Evolutionary conservation across 92 coral and sea anemone species (phyloP).

Genomic region (Anthopleura xanthogrammica): DNA sequence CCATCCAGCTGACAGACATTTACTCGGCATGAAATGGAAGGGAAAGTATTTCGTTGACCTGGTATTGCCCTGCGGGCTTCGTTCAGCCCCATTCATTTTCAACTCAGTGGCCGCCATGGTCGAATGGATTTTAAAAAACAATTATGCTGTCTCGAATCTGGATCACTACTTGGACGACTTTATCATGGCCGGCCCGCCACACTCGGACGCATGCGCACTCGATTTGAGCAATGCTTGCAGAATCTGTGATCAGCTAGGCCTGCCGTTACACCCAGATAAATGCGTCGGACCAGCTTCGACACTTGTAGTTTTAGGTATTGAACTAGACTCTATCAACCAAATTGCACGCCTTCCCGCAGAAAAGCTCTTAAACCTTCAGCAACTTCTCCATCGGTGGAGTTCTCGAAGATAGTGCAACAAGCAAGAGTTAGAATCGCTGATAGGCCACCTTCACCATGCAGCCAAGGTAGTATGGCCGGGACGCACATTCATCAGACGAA

Average conservation of each 20-base stretch:
- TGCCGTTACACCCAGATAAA: too few species aligned
- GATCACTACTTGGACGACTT: slow-evolving; percentile 19
- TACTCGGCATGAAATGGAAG: slow-evolving; percentile 50
- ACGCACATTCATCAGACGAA: slow-evolving; percentile 20
- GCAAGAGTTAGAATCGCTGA: slow-evolving; percentile 12
- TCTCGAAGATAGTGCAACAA: slow-evolving; percentile 7
- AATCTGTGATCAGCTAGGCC: too few species aligned
- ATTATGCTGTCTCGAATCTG: slow-evolving; percentile 7
- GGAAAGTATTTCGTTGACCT: slow-evolving; percentile 20
- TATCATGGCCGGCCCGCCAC: too few species aligned
- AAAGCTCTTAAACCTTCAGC: background rate
- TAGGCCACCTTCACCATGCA: slow-evolving; percentile 31
- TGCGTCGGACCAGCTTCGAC: too few species aligned
- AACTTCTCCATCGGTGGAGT: background rate
- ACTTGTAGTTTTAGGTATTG: too few species aligned
- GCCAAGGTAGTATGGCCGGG: slow-evolving; percentile 28
- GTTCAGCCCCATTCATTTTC: slow-evolving; percentile 53
- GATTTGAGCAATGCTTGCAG: too few species aligned
- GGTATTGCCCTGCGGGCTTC: slow-evolving; percentile 34
- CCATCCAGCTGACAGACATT: slow-evolving; percentile 42
- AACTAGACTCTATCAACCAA: background rate
- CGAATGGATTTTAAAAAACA: slow-evolving; percentile 39
- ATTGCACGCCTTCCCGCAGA: slow-evolving; percentile 2
- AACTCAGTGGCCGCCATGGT: slow-evolving; percentile 25
- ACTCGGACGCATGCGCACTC: too few species aligned